Evolutionary conservation across 2,888 invertebrate species (phyloP), one percentile per base, ranked within the genome.

Genomic region (Athalia cordata): DNA sequence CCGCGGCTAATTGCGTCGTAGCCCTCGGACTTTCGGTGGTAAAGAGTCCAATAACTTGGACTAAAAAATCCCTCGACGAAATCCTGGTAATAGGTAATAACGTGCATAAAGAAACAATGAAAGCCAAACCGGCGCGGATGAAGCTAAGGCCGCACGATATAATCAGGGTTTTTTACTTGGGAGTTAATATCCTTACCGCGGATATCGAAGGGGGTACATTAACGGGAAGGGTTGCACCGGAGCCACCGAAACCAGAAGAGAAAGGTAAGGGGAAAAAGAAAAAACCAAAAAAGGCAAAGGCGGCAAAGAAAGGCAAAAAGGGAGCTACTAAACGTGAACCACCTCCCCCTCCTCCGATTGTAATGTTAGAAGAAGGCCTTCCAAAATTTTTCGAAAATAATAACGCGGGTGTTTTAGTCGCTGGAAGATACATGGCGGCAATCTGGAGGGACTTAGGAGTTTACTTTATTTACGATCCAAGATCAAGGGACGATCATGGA

Each of bases 41-140:
- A 3, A 89, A 88, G 79, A 86, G 82, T 52, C 87, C 89, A 0
- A 78, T 83, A 3, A 89, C 87, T 0, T 89, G 89, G 89, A 89
- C 88, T 3, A 87, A 83, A 75, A 87, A 83, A 15, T 88, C 86
- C 0, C 80, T 89, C 77, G 89, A 89, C 72, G 89, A 89, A 80
- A 86, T 89, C 9, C 80, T 89, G 2, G 84, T 85, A 0, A 83
- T 87, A 3, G 89, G 87, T 0, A 79, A 78, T 11, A 82, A 80
- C 11, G 82, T 89, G 3, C 84, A 89, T 64, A 81, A 83, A 0
- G 86, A 87, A 65, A 86, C 86, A 1, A 74, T 79, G 50, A 87
- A 86, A 61, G 74, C 77, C 6, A 49, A 62, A 75, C 75, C 75
- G 15, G 3, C 62, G 45, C 75, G 75, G 11, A 62, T 29, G 11